Conservation (phyloP, 2,797 vertebrate genomes). For the Kryptolebias ocellatus region DNA sequence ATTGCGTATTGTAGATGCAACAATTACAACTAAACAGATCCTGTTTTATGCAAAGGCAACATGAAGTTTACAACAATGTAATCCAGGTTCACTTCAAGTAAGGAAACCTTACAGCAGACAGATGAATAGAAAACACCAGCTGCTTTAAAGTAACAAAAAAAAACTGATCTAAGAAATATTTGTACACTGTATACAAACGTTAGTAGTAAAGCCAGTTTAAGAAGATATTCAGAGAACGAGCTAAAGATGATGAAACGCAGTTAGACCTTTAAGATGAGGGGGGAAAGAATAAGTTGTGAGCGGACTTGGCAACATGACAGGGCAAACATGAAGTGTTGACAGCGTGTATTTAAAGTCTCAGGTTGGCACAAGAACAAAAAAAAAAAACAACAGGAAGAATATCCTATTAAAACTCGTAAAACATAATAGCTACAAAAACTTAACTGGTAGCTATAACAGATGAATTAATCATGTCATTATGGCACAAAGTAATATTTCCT, state of each 20-base stretch:
- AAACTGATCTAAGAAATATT: conserved; percentile 9
- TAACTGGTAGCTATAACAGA: conserved; percentile 38
- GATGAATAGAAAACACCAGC: conserved; percentile 19
- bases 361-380: conserved; percentile 28
- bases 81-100: not conserved
- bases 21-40: not conserved
- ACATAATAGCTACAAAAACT: conserved; percentile 35
- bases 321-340: conserved; percentile 52
- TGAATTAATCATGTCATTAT: conserved; percentile 51
- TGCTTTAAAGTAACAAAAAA: conserved; percentile 5
- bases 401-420: conserved; percentile 46
- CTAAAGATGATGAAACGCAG: conserved; percentile 25
- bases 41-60: not conserved
- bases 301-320: conserved; percentile 59
- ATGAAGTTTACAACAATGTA: conserved; percentile 9
- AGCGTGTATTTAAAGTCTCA: conserved; percentile 44
- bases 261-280: conserved; percentile 29
- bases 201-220: conserved; percentile 25
- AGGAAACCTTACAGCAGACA: conserved; percentile 8
- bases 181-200: not conserved
- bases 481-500: conserved; percentile 68
- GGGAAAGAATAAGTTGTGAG: conserved; percentile 4
- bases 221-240: conserved; percentile 18
- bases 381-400: conserved; percentile 26
- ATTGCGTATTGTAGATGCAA: not conserved